Evolutionary conservation across 2,888 invertebrate genomes (phyloP).

Genomic region (Apotomis capreana): DNA sequence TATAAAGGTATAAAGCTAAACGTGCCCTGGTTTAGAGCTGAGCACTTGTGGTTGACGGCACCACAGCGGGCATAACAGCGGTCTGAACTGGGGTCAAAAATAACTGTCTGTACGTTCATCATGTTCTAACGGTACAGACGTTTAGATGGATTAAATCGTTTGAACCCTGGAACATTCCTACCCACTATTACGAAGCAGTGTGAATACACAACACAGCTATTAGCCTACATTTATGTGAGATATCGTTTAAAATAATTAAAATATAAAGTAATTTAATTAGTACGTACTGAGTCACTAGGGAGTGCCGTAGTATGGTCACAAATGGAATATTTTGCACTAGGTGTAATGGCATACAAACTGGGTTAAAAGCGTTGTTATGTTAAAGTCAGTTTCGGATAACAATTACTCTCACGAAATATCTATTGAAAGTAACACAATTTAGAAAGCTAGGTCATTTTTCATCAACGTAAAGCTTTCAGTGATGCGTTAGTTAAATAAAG

Average conservation of each 20-base stretch:
- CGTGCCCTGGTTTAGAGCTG: conserved; percentile 41
- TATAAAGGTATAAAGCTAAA: conserved; percentile 34
- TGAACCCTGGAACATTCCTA: not conserved
- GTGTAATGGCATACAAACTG: conserved; percentile 55
- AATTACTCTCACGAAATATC: conserved; percentile 5
- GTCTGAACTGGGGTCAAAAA: conserved; percentile 51
- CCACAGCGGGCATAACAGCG: conserved; percentile 45
- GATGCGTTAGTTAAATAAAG: no score
- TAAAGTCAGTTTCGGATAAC: conserved; percentile 48
- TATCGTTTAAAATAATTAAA: conserved; percentile 17
- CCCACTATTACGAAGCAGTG: conserved; percentile 10
- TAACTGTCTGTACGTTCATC: conserved; percentile 49
- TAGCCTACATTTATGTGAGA: conserved; percentile 11
- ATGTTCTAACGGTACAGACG: conserved; percentile 45
- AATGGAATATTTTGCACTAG: conserved; percentile 65
- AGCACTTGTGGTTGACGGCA: conserved; percentile 45
- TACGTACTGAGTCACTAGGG: conserved; percentile 52
- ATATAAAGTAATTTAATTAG: conserved; percentile 47
- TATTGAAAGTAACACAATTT: conserved; percentile 4
- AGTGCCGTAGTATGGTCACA: conserved; percentile 53
- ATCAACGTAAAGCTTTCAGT: no score
- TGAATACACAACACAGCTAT: not conserved
- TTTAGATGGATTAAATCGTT: conserved; percentile 39
- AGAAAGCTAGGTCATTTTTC: not conserved
- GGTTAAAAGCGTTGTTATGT: conserved; percentile 71